Conservation (phyloP, 2,888 invertebrate species). For the Lasioglossum lativentre region DNA sequence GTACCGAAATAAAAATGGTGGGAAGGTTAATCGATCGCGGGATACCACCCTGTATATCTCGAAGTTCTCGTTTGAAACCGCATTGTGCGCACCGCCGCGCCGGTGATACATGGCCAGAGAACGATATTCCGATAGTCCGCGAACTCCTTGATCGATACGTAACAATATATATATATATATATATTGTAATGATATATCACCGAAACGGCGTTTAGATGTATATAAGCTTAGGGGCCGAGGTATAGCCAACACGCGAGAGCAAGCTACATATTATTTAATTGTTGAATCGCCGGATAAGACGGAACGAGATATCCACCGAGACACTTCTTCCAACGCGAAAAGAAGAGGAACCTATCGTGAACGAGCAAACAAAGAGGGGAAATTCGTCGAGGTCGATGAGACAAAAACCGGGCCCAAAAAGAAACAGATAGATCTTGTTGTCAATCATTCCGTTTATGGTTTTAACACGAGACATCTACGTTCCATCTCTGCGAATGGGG, state of each 20-base stretch:
- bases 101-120: background rate
- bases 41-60: background rate
- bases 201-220: conserved; percentile 57
- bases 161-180: background rate
- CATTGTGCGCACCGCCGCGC: conserved; percentile 25
- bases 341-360: conserved; percentile 17
- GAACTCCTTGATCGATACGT: conserved; percentile 58
- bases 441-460: conserved; percentile 40
- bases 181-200: conserved; percentile 42
- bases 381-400: background rate
- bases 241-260: conserved; percentile 40
- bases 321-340: conserved; percentile 39
- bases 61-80: conserved; percentile 35
- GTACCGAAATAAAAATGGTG: background rate
- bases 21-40: conserved; percentile 1
- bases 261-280: conserved; percentile 49
- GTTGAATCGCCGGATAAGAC: conserved; percentile 37
- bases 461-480: conserved; percentile 39
- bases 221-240: conserved; percentile 51
- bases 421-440: conserved; percentile 31
- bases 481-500: background rate
- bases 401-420: conserved; percentile 36
- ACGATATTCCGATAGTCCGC: conserved; percentile 38
- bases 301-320: conserved; percentile 31
- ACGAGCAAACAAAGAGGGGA: background rate